phyloP scores from a whole-genome alignment of 2,113 vertebrate genomes.

The Phylloscopus trochiloides region DNA sequence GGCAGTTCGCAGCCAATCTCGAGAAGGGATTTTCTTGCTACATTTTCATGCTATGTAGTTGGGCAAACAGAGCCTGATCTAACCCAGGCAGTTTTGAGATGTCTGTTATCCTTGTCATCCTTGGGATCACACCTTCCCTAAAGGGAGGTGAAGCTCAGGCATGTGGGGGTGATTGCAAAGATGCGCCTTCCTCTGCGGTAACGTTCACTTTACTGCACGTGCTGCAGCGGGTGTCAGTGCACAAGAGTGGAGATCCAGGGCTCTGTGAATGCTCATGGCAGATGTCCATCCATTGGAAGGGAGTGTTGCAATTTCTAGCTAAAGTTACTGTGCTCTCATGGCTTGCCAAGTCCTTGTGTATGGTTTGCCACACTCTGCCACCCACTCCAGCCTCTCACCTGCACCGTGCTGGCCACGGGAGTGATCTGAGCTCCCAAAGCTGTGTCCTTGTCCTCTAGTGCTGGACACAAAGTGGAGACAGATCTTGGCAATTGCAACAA shows the following conservation, averaged over 20 bases:
- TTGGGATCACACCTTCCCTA: background rate
- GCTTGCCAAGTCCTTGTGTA: background rate
- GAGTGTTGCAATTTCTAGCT: background rate
- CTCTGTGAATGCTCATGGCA: background rate
- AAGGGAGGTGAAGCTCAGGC: background rate
- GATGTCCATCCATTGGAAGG: background rate
- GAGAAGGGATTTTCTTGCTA: background rate
- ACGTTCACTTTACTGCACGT: background rate
- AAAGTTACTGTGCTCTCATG: background rate
- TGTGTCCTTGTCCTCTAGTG: accelerated
- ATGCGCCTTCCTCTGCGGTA: background rate
- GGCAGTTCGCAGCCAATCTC: background rate
- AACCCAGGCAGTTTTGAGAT: background rate
- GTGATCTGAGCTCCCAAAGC: background rate
- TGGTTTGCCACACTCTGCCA: background rate
- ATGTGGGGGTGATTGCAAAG: background rate
- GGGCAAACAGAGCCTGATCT: background rate
- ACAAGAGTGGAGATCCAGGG: background rate
- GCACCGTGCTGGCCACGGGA: accelerated
- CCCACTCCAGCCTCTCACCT: background rate
- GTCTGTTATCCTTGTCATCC: background rate
- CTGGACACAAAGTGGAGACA: background rate
- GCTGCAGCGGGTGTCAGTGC: background rate
- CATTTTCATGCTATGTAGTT: background rate
- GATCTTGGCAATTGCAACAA: background rate